A percentile compares a stretch with the other conserved stretches of the same genome.
Conservation (phyloP, 2,888 invertebrate genomes). For the Nymphalis c-album region DNA sequence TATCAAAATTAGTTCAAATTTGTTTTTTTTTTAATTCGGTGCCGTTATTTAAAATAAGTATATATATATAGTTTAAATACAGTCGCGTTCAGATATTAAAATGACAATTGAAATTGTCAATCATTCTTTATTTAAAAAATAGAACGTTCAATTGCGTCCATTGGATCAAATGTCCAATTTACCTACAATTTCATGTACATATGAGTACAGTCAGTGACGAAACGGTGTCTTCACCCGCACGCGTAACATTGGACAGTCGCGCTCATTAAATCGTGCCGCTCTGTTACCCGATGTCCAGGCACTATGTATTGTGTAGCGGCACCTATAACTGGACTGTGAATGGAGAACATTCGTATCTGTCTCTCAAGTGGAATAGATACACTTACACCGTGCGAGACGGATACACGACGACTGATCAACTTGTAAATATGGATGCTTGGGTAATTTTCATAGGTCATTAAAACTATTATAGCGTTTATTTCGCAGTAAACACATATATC, state of each 20-base stretch:
- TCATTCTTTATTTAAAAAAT: too few relatives aligned
- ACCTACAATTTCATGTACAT: conserved; percentile 16
- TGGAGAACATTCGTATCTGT: conserved; percentile 75
- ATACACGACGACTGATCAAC: conserved; percentile 14
- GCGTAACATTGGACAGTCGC: conserved; percentile 65
- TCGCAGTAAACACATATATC: too few relatives aligned
- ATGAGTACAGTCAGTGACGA: conserved; percentile 58
- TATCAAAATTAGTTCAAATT: too few relatives aligned
- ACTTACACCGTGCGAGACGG: conserved; percentile 38
- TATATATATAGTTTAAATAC: too few relatives aligned
- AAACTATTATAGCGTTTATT: too few relatives aligned
- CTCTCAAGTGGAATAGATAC: conserved; percentile 45
- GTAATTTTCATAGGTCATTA: too few relatives aligned
- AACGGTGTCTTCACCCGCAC: conserved; percentile 53
- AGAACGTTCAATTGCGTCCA: conserved; percentile 12
- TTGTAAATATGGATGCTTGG: not conserved
- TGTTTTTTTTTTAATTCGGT: too few relatives aligned
- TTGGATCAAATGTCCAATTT: conserved; percentile 19
- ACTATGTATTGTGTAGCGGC: conserved; percentile 74
- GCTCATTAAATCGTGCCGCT: conserved; percentile 80
- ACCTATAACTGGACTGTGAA: conserved; percentile 78
- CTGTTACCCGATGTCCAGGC: conserved; percentile 71
- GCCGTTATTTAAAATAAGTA: too few relatives aligned
- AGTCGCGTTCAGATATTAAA: too few relatives aligned
- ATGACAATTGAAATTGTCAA: too few relatives aligned